Evolutionary conservation across 2,888 invertebrate species (phyloP).

Genomic region (Cosmopolites sordidus): DNA sequence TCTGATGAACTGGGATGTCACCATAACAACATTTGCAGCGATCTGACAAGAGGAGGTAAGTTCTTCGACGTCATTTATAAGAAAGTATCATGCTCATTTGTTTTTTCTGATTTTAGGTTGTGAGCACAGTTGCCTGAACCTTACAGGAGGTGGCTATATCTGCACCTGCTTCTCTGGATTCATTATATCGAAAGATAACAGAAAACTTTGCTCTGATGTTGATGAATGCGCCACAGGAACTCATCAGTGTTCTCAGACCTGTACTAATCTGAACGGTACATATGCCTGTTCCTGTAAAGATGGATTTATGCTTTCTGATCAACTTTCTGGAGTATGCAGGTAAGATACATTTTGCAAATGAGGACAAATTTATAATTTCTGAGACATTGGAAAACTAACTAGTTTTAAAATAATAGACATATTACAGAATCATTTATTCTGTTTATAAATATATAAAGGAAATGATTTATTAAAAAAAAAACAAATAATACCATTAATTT

Average conservation of each 20-base stretch:
- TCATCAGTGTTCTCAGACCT: constrained; percentile 91
- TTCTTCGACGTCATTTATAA: neutral
- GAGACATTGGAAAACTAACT: no score
- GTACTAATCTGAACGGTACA: constrained; percentile 86
- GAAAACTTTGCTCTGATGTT: constrained; percentile 82
- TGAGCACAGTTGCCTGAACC: constrained; percentile 84
- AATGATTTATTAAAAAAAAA: no score
- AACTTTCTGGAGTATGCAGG: constrained; percentile 78
- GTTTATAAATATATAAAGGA: no score
- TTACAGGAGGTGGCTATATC: constrained; percentile 80
- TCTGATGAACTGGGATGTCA: constrained; percentile 90
- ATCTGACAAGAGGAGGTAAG: constrained; percentile 66
- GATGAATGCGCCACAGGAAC: constrained; percentile 81
- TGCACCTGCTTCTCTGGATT: constrained; percentile 87
- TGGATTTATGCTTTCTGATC: constrained; percentile 74
- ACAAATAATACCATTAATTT: no score
- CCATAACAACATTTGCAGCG: constrained; percentile 59
- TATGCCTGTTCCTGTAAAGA: constrained; percentile 82
- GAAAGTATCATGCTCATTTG: neutral
- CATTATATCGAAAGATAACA: constrained; percentile 73
- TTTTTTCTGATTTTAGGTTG: constrained; percentile 55
- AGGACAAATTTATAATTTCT: neutral
- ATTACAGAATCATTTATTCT: no score
- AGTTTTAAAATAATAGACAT: no score
- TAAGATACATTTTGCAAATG: constrained; percentile 4